phyloP scores from a whole-genome alignment of 2,888 invertebrate species.

The Drosophila trichaetosa region DNA sequence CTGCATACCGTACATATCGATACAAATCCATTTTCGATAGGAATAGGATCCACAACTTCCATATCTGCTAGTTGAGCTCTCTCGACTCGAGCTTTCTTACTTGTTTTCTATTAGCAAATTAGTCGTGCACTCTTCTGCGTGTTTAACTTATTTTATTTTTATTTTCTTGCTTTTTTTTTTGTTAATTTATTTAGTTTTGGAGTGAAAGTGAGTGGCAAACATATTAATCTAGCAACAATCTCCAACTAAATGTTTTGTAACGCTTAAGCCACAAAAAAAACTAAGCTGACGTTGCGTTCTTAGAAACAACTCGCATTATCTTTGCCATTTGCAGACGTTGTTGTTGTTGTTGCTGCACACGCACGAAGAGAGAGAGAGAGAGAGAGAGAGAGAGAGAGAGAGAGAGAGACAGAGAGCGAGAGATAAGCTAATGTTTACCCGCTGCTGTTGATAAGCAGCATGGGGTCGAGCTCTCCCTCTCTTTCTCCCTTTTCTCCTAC shows the following conservation, averaged over 20 bases:
- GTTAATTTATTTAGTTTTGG: conserved; percentile 35
- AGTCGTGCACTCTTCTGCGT: background rate
- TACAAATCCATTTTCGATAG: background rate
- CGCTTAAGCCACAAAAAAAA: conserved; percentile 15
- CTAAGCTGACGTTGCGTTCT: conserved; percentile 56
- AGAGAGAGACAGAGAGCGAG: conserved; percentile 9
- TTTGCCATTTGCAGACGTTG: conserved; percentile 53
- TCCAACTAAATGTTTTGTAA: conserved; percentile 58
- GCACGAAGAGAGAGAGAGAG: background rate
- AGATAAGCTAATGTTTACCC: conserved; percentile 58
- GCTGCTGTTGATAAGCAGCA: conserved; percentile 51
- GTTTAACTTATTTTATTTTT: conserved; percentile 10
- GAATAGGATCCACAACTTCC: background rate
- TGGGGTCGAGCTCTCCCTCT: conserved; percentile 33
- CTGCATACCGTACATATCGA: background rate
- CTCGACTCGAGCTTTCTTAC: background rate
- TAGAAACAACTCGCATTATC: conserved; percentile 56
- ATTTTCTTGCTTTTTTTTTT: conserved; percentile 31
- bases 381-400: background rate
- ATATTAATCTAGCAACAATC: conserved; percentile 42
- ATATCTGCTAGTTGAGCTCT: background rate
- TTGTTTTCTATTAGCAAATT: conserved; percentile 14
- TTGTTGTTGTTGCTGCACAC: conserved; percentile 16
- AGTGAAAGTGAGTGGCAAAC: conserved; percentile 72
- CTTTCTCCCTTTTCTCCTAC: conserved; percentile 1